Evolutionary conservation across 2,888 invertebrate genomes (phyloP).

Genomic region (Baccha elongata): DNA sequence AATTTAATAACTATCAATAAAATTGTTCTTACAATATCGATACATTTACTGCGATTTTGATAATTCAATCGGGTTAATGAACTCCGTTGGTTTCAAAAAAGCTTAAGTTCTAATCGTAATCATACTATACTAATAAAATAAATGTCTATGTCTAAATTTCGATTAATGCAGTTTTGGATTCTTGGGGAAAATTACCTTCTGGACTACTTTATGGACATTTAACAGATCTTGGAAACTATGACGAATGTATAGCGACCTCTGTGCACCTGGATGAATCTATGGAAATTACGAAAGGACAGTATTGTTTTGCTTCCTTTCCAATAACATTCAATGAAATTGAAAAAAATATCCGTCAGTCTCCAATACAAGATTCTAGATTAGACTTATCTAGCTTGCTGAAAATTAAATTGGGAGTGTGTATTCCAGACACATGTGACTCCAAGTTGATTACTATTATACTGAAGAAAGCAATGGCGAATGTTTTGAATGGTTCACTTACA

Average conservation of each 20-base stretch:
- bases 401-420: slow-evolving; percentile 55
- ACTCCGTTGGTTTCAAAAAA: too few species aligned
- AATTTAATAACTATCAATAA: too few species aligned
- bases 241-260: slow-evolving; percentile 2
- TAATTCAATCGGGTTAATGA: too few species aligned
- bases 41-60: too few species aligned
- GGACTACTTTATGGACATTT: slow-evolving; percentile 13
- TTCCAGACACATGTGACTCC: slow-evolving; percentile 63
- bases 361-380: neutral
- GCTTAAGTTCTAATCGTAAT: too few species aligned
- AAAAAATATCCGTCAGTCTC: neutral
- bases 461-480: slow-evolving; percentile 24
- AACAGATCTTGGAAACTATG: slow-evolving; percentile 12
- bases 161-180: slow-evolving; percentile 18
- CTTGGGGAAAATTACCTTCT: slow-evolving; percentile 22
- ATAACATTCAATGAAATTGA: neutral
- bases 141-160: too few species aligned
- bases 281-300: neutral
- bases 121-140: too few species aligned
- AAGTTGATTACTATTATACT: slow-evolving; percentile 22
- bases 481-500: slow-evolving; percentile 32
- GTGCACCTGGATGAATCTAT: neutral
- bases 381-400: neutral
- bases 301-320: neutral
- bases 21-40: too few species aligned